Evolutionary conservation across 2,888 invertebrate species (phyloP).

Genomic region (Nymphalis urticae): DNA sequence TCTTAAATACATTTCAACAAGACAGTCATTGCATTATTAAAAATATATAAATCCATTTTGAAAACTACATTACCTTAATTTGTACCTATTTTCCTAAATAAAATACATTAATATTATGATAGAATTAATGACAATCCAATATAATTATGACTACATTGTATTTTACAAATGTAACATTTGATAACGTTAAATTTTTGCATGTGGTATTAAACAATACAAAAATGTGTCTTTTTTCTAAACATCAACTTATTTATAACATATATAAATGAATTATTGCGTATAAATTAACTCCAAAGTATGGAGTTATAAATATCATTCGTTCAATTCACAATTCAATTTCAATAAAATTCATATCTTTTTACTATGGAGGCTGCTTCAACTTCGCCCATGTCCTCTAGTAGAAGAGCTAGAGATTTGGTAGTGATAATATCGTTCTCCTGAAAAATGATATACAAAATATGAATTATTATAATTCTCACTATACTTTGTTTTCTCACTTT

Average conservation of each 20-base stretch:
- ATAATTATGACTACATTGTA: not conserved
- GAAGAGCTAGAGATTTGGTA: conserved; percentile 56
- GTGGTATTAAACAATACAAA: too few species aligned
- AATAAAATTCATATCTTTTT: conserved; percentile 27
- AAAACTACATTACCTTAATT: conserved; percentile 4
- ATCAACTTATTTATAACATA: too few species aligned
- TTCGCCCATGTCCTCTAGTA: conserved; percentile 63
- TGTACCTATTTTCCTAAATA: too few species aligned
- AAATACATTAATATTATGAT: not conserved
- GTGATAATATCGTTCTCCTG: conserved; percentile 48
- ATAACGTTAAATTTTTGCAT: not conserved
- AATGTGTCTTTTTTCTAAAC: too few species aligned
- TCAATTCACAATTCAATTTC: not conserved
- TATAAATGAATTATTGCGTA: too few species aligned
- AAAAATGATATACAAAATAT: not conserved
- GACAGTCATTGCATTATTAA: not conserved
- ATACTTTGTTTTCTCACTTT: too few species aligned
- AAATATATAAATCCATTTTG: not conserved
- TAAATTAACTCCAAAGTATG: too few species aligned
- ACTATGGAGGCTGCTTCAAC: conserved; percentile 56
- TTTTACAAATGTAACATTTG: not conserved
- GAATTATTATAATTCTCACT: too few species aligned
- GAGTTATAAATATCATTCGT: not conserved
- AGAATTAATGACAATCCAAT: not conserved
- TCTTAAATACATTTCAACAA: too few species aligned